Percentiles rank a stretch among this genome's conserved stretches.
Evolutionary conservation across 2,113 vertebrate genomes (phyloP).

Genomic region (Gavialis gangeticus): DNA sequence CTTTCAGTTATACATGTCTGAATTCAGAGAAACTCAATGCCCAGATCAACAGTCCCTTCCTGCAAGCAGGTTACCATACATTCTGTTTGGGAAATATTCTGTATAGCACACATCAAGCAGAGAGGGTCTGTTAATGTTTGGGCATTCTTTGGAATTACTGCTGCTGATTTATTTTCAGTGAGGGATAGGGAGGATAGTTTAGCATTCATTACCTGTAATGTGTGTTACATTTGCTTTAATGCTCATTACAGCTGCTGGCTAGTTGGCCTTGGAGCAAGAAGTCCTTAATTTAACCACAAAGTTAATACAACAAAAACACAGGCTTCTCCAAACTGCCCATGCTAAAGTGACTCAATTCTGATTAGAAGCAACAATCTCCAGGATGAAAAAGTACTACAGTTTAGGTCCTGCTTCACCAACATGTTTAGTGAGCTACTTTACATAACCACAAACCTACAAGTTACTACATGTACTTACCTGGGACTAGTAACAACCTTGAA

Average conservation of each 20-base stretch:
- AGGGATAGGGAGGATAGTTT: no score
- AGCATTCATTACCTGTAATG: accelerated
- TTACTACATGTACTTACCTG: neutral
- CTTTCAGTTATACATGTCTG: neutral
- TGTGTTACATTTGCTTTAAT: accelerated
- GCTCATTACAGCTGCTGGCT: neutral
- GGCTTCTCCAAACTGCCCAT: neutral
- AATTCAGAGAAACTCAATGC: neutral
- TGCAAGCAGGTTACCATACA: neutral
- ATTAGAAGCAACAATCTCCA: neutral
- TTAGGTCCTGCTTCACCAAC: neutral
- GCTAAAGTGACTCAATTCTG: neutral
- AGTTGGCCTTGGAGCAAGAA: neutral
- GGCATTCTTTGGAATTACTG: neutral
- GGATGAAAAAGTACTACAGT: neutral
- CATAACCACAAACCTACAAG: accelerated
- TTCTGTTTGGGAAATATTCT: neutral
- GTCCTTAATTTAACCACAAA: neutral
- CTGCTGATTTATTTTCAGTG: neutral
- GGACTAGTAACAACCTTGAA: neutral
- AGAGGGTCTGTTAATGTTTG: neutral
- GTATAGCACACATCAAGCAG: neutral
- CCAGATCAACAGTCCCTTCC: neutral
- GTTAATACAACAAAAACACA: neutral
- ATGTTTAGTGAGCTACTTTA: neutral